Evolutionary conservation across 2,888 invertebrate genomes (phyloP).

Genomic region (Erpobdella octoculata): DNA sequence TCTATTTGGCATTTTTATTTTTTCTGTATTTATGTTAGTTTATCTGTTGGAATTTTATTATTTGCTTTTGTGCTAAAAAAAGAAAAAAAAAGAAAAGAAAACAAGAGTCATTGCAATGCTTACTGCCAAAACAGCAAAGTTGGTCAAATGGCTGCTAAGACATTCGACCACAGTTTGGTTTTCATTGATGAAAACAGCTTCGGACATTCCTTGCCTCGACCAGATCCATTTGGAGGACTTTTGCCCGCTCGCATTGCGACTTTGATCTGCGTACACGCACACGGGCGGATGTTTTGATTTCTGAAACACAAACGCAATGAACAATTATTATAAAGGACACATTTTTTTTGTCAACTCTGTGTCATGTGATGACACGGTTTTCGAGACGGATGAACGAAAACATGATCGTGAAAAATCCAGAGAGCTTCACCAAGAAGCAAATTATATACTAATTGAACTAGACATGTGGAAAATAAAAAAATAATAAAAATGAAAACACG

Average conservation of each 20-base stretch:
- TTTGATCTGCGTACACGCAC: neutral
- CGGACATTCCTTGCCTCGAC: neutral
- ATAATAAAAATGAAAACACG: too few species aligned
- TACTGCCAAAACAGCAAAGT: conserved; percentile 42
- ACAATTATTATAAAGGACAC: too few species aligned
- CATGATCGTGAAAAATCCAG: too few species aligned
- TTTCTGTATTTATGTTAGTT: too few species aligned
- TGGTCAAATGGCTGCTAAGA: conserved; percentile 46
- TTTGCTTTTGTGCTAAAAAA: neutral
- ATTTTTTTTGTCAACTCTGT: too few species aligned
- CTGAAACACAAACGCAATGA: neutral
- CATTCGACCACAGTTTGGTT: conserved; percentile 34
- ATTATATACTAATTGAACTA: too few species aligned
- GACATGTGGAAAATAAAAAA: too few species aligned
- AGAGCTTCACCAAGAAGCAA: too few species aligned
- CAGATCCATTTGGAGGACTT: too few species aligned
- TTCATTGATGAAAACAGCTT: neutral
- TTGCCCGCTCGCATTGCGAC: neutral
- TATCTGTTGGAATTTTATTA: neutral
- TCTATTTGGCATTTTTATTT: too few species aligned
- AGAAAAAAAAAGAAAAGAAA: neutral
- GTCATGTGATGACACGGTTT: too few species aligned
- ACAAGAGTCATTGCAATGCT: neutral
- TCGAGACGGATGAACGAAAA: too few species aligned
- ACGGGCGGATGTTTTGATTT: neutral